phyloP scores from a whole-genome alignment of 2,113 vertebrate genomes.

The Erythrolamprus reginae region DNA sequence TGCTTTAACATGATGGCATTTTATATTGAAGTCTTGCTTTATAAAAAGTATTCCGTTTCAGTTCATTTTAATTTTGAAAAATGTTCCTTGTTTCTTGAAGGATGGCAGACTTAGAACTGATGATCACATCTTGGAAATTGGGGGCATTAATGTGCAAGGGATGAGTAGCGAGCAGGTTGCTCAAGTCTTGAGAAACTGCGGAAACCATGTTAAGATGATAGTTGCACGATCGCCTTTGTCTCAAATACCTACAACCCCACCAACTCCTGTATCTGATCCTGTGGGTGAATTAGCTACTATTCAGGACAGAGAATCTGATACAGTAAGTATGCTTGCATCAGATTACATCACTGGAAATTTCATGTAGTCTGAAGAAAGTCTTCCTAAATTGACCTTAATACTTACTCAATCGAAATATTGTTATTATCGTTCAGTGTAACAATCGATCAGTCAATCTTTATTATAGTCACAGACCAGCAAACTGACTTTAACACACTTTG shows the following conservation, averaged over 20 bases:
- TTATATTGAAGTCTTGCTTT: background rate
- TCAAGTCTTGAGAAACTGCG: constrained; percentile 87
- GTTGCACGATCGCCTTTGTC: constrained; percentile 79
- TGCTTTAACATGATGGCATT: background rate
- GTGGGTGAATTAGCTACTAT: constrained; percentile 62
- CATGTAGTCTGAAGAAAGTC: background rate
- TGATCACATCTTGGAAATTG: constrained; percentile 93
- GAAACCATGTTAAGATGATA: constrained; percentile 82
- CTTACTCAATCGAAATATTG: background rate
- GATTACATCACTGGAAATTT: background rate
- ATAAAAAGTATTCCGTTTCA: background rate
- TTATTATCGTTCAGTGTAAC: background rate
- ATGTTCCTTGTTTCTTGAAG: constrained; percentile 56
- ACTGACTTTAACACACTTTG: background rate
- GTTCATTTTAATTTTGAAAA: constrained; percentile 4
- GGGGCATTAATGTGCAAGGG: constrained; percentile 81
- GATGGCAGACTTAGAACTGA: constrained; percentile 88
- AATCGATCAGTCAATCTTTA: background rate
- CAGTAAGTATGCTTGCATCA: constrained; percentile 58
- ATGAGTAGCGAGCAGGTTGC: constrained; percentile 93
- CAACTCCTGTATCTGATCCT: constrained; percentile 68
- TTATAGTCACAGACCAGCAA: background rate
- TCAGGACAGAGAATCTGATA: constrained; percentile 16
- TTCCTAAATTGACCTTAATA: background rate
- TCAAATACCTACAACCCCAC: constrained; percentile 63